A percentile compares a stretch with the other conserved stretches of the same genome.
These are phyloP conservation scores for Drosophila azteca DNA, from an alignment of 1,140 invertebrate genomes.

Conservation along the genomic window DNA sequence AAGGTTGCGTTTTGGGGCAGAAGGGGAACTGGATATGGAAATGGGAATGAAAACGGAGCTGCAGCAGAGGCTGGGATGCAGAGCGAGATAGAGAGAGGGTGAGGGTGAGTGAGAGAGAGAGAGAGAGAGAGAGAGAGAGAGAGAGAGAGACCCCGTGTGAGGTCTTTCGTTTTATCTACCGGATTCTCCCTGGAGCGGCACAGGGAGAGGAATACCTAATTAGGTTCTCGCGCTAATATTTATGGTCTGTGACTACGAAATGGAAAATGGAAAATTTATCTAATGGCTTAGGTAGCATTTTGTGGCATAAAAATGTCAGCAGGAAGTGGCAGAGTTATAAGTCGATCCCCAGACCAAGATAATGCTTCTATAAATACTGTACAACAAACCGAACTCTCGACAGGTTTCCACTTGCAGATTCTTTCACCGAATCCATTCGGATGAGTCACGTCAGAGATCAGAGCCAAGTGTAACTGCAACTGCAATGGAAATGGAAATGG, in stretches of 20 bases:
- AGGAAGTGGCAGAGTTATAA: constrained; percentile 61
- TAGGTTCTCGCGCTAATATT: constrained; percentile 48
- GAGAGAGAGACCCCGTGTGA: not conserved
- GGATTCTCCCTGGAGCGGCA: not conserved
- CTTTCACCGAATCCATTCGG: too few species aligned
- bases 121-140: not conserved
- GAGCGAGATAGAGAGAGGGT: not conserved
- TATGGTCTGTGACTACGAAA: constrained; percentile 36
- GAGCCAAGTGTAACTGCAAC: too few species aligned
- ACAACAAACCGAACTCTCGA: constrained; percentile 24
- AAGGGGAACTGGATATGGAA: constrained; percentile 18
- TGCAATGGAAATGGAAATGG: too few species aligned
- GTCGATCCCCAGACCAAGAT: constrained; percentile 10
- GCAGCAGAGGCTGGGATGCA: not conserved
- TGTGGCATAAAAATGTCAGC: constrained; percentile 53
- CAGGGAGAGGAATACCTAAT: constrained; percentile 56
- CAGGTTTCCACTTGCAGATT: constrained; percentile 35
- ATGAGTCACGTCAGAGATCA: constrained; percentile 23
- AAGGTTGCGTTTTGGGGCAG: constrained; percentile 14
- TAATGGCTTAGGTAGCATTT: constrained; percentile 22
- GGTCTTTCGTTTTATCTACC: constrained; percentile 30
- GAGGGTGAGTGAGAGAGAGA: too few species aligned
- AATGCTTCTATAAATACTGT: constrained; percentile 31
- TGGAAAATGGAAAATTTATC: constrained; percentile 36
- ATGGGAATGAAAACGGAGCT: not conserved